These are phyloP conservation scores for Distichodus sexfasciatus DNA, from an alignment of 2,797 vertebrate species.

Conservation along the genomic window DNA sequence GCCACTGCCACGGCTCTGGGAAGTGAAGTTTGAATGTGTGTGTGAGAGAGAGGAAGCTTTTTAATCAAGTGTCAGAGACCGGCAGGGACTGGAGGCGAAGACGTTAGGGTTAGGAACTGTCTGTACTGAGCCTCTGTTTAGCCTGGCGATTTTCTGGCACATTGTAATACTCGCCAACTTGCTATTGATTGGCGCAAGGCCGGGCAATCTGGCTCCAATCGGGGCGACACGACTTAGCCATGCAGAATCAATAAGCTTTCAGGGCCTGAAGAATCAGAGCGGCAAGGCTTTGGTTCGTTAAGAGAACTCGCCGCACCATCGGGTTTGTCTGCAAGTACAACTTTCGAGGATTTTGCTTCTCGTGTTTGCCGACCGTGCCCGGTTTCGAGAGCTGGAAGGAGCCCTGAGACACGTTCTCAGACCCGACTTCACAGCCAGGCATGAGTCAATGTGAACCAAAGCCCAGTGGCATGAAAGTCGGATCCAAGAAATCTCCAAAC, in stretches of 20 bases:
- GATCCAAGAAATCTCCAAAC: slow-evolving; percentile 35
- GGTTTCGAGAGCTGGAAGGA: slow-evolving; percentile 9
- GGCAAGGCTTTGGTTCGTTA: neutral
- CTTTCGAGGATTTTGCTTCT: slow-evolving; percentile 1
- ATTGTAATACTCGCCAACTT: slow-evolving; percentile 23
- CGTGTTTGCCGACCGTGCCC: slow-evolving; percentile 11
- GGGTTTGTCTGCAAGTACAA: neutral
- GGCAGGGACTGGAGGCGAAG: slow-evolving; percentile 12
- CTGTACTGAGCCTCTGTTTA: neutral
- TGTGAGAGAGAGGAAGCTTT: neutral
- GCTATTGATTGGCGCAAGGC: slow-evolving; percentile 27
- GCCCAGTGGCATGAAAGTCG: slow-evolving; percentile 25
- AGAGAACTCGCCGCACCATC: neutral
- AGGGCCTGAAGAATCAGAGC: slow-evolving; percentile 21
- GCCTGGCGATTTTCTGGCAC: slow-evolving; percentile 4
- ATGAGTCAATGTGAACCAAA: slow-evolving; percentile 17
- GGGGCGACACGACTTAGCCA: slow-evolving; percentile 40
- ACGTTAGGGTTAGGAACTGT: neutral
- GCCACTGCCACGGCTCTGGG: neutral
- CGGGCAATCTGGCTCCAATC: slow-evolving; percentile 25
- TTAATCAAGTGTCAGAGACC: slow-evolving; percentile 27
- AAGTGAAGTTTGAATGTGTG: neutral
- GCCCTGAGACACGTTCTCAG: slow-evolving; percentile 22
- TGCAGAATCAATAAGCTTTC: slow-evolving; percentile 28
- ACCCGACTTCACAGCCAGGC: slow-evolving; percentile 5